Conservation (phyloP, 2,113 vertebrate genomes). For the Butorides virescens region DNA sequence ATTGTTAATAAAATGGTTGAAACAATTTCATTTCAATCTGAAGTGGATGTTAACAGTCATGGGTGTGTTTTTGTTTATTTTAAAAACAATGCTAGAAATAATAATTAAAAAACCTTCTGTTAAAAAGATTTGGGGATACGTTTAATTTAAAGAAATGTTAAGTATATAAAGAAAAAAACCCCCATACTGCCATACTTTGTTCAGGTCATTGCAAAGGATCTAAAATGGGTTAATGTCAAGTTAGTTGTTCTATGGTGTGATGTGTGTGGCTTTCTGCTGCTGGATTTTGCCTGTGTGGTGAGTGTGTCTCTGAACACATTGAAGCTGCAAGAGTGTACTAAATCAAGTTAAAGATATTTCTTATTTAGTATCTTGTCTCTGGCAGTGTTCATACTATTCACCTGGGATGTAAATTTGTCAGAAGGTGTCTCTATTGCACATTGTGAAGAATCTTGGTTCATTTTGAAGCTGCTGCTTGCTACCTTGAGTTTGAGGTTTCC, state of each 20-base stretch:
- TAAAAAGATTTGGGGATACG: neutral
- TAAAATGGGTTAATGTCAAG: neutral
- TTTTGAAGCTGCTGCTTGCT: neutral
- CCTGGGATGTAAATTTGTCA: neutral
- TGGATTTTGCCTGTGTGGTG: neutral
- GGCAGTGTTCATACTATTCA: neutral
- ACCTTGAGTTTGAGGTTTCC: neutral
- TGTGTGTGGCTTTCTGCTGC: neutral
- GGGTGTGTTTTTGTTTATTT: neutral
- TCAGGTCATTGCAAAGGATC: neutral
- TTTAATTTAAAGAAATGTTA: neutral
- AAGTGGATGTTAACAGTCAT: neutral
- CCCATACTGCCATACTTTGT: neutral
- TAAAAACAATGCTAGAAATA: neutral
- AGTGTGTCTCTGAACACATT: neutral
- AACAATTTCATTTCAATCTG: neutral
- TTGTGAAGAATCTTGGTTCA: neutral
- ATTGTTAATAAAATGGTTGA: neutral
- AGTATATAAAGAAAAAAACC: fast-evolving
- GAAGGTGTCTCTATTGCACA: neutral
- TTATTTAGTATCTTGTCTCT: neutral
- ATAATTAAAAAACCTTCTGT: fast-evolving
- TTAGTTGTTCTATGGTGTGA: neutral
- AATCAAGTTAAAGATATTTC: neutral
- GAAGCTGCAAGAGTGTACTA: neutral